Percentiles rank a stretch among this genome's conserved stretches.
Conservation (phyloP, 2,888 invertebrate genomes). For the Epinotia brunnichana region DNA sequence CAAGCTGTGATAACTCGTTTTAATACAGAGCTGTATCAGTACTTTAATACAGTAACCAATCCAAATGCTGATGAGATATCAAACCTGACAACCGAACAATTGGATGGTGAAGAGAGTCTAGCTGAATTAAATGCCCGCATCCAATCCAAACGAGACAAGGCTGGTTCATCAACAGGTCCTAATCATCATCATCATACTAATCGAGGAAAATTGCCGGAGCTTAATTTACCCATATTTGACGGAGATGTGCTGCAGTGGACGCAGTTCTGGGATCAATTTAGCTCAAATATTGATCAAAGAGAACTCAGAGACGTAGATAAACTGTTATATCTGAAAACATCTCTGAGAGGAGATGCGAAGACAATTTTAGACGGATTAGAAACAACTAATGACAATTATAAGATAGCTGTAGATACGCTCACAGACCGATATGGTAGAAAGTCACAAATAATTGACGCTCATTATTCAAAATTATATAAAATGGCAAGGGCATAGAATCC, state of each 20-base stretch:
- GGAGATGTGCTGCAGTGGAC: not conserved
- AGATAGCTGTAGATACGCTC: not conserved
- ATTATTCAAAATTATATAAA: slow-evolving; percentile 3
- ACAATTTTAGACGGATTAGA: not conserved
- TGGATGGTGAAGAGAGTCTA: not conserved
- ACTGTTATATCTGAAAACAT: not conserved
- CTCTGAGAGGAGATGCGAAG: not conserved
- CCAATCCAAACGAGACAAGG: slow-evolving; percentile 9
- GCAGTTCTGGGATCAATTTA: not conserved
- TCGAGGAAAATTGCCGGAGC: not conserved
- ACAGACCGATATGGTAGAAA: not conserved
- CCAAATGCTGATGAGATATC: slow-evolving; percentile 15
- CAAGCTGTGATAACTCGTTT: not conserved
- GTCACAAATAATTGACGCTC: not conserved
- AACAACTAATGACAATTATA: not conserved
- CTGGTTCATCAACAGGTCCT: not conserved
- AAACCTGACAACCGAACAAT: not conserved
- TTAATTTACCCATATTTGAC: not conserved
- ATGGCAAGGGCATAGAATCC: not conserved
- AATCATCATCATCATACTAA: not conserved
- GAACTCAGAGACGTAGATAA: not conserved
- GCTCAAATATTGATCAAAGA: slow-evolving; percentile 3
- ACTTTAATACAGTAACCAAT: slow-evolving; percentile 2
- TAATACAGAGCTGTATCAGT: slow-evolving; percentile 3
- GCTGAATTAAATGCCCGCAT: not conserved